Evolutionary conservation across 2,888 invertebrate species (phyloP), one percentile per base, ranked within the genome.

Genomic region (Agapostemon virescens): DNA sequence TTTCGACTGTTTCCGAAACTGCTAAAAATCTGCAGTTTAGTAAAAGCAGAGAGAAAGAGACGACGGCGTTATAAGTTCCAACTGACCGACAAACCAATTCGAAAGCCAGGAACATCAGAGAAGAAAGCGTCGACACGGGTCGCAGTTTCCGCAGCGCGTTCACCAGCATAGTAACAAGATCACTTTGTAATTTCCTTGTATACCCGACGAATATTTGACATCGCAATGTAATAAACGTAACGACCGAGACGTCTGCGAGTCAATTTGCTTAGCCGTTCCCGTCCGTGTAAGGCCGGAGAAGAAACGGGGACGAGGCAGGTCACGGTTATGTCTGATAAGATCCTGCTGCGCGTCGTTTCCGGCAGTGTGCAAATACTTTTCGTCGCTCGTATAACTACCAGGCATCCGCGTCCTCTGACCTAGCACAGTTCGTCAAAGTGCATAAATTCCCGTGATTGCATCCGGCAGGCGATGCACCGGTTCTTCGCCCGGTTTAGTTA

Each of bases 391-490:
- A 13, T 38, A 74, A 69, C 63, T 36, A 63, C 33, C 68, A 26
- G 49, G 40, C n/a, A 42, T 15, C n/a, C 26, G 5, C 58, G 6
- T 42, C 68, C 58, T 73, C 66, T 52, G 33, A 61, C 69, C 40
- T 68, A 69, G 58, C 73, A n/a, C 49, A n/a, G 26, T 76, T 84
- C 85, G 84, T 88, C 86, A 85, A 88, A 85, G 87, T 86, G 87
- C 89, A 89, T 89, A 89, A 89, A 89, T 89, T 89, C 85, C 68
- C 84, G 52, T 85, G 88, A 89, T 89, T 89, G 78, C 88, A 83
- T 84, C 79, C 72, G 55, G 52, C 23, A 61, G n/a, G 23, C 58
- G 77, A 73, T 77, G 74, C 81, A 71, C 61, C 77, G 61, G 69
- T 72, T 74, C 69, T 79, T 58, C 79, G 74, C 64, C 72, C 30